These are phyloP conservation scores for Panagrolaimus sp. DNA, from an alignment of 1,140 invertebrate species.

Conservation along the genomic window DNA sequence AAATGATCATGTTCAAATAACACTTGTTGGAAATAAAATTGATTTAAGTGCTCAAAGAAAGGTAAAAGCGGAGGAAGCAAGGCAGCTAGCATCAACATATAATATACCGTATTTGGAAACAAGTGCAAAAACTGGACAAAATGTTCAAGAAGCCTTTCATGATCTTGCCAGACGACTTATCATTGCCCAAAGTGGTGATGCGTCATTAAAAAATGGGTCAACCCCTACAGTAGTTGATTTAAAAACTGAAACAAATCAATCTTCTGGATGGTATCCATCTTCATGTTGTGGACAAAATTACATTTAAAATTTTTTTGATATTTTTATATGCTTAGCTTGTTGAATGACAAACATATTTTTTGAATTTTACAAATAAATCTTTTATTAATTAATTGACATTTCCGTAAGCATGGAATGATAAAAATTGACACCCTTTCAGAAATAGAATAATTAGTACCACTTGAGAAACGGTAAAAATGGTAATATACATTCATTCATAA, in stretches of 20 bases:
- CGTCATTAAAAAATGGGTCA: neutral
- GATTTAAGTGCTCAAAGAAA: conserved; percentile 51
- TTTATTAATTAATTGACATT: too few species aligned
- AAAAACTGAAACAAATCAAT: neutral
- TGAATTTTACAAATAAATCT: too few species aligned
- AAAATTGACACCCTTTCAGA: too few species aligned
- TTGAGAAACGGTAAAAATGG: too few species aligned
- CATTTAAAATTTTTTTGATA: too few species aligned
- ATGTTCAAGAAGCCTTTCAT: conserved; percentile 51
- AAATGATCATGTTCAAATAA: conserved; percentile 53
- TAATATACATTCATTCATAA: too few species aligned
- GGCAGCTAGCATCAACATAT: conserved; percentile 51
- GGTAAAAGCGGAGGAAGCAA: conserved; percentile 51
- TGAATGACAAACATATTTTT: too few species aligned
- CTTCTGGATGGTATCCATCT: too few species aligned
- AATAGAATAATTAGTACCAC: too few species aligned
- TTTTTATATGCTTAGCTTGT: too few species aligned
- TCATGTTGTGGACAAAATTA: too few species aligned
- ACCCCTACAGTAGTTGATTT: neutral
- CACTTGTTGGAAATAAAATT: conserved; percentile 57
- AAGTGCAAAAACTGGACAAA: conserved; percentile 57
- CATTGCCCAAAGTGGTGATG: neutral
- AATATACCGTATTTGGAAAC: conserved; percentile 56
- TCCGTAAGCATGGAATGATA: too few species aligned
- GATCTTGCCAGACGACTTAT: conserved; percentile 36